Conservation (phyloP, 2,797 vertebrate species). For the Neomorphus geoffroyi region DNA sequence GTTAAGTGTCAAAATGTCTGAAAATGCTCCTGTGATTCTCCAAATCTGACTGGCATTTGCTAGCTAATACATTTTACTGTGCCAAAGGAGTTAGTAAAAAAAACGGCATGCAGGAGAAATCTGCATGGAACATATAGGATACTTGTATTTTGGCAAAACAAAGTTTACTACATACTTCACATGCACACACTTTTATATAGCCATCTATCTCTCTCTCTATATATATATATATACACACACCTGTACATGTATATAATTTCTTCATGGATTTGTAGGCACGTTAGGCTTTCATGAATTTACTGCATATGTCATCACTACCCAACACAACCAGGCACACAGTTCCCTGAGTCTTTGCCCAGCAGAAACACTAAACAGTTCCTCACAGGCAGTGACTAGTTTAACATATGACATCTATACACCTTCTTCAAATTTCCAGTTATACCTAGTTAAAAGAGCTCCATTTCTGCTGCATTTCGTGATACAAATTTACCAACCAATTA, state of each 20-base stretch:
- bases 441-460: background rate
- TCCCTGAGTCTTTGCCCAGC: background rate
- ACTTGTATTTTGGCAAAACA: background rate
- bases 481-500: background rate
- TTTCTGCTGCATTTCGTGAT: background rate
- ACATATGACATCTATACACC: background rate
- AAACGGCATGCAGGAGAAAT: background rate
- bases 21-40: background rate
- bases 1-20: background rate
- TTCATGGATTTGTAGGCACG: background rate
- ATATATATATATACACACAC: no score
- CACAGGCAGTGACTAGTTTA: background rate
- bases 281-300: background rate
- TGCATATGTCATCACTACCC: background rate
- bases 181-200: background rate
- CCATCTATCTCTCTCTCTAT: no score
- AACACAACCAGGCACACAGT: rapidly evolving
- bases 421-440: background rate
- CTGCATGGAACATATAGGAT: background rate
- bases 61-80: background rate
- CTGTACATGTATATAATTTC: background rate
- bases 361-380: background rate
- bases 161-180: background rate
- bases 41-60: background rate
- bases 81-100: background rate